These are phyloP conservation scores for Parazoanthus swiftii DNA, from an alignment of 92 coral and sea anemone genomes.

Conservation along the genomic window DNA sequence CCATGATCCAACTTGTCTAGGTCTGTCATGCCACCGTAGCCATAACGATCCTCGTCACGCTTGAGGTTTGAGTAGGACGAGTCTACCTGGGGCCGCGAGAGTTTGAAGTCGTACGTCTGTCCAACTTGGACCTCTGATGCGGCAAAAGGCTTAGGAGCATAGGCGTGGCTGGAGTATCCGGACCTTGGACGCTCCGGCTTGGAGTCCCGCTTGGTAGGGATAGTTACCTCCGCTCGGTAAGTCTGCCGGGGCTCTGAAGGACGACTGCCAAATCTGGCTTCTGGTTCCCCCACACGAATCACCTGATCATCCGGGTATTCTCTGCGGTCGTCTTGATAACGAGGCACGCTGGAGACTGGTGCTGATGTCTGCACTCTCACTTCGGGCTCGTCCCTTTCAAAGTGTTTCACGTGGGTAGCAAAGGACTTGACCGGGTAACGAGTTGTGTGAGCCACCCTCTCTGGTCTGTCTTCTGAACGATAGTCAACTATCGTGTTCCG, in stretches of 20 bases:
- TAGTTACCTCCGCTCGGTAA: slow-evolving; percentile 78
- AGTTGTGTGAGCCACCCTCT: slow-evolving; percentile 59
- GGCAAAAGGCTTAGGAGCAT: slow-evolving; percentile 74
- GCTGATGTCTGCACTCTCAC: slow-evolving; percentile 28
- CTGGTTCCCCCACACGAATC: slow-evolving; percentile 43
- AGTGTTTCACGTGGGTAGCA: slow-evolving; percentile 46
- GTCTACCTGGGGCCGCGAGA: slow-evolving; percentile 51
- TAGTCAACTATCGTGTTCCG: slow-evolving; percentile 73
- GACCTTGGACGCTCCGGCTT: slow-evolving; percentile 76
- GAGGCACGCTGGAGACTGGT: slow-evolving; percentile 2
- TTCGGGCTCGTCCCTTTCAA: slow-evolving; percentile 12
- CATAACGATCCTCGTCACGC: slow-evolving; percentile 44
- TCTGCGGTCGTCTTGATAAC: slow-evolving; percentile 42
- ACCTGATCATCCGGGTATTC: slow-evolving; percentile 62
- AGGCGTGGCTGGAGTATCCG: slow-evolving; percentile 58
- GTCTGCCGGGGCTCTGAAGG: slow-evolving; percentile 51
- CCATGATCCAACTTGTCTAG: slow-evolving; percentile 55
- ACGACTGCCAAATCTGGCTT: slow-evolving; percentile 48
- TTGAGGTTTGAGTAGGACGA: not conserved
- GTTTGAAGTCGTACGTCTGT: slow-evolving; percentile 59
- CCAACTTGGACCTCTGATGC: slow-evolving; percentile 43
- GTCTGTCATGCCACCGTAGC: slow-evolving; percentile 69
- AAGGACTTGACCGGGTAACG: slow-evolving; percentile 60
- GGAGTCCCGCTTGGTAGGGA: slow-evolving; percentile 65
- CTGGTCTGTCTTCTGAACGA: slow-evolving; percentile 60